Evolutionary conservation across 2,888 invertebrate species (phyloP).

Genomic region (Pachydiplax longipennis): DNA sequence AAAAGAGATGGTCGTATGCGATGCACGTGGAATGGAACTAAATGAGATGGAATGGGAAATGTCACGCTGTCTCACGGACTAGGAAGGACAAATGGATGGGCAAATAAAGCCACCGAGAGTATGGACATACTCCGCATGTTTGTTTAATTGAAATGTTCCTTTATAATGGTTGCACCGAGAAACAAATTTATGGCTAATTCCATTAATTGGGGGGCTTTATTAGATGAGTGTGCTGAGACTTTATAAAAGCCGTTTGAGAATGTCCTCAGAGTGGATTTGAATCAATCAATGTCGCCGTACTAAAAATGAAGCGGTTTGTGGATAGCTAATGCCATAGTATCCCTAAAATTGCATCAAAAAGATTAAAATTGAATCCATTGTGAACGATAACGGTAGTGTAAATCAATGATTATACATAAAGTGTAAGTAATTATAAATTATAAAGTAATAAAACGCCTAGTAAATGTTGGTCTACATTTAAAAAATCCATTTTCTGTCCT

Average conservation of each 20-base stretch:
- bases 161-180: neutral
- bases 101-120: neutral
- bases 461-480: too few relatives aligned
- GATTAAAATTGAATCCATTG: too few relatives aligned
- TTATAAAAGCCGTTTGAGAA: neutral
- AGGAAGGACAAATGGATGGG: neutral
- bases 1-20: neutral
- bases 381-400: too few relatives aligned
- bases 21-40: neutral
- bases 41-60: neutral
- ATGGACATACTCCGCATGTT: neutral
- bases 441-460: too few relatives aligned
- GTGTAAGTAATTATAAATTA: too few relatives aligned
- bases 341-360: too few relatives aligned
- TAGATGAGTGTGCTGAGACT: neutral
- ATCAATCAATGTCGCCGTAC: too few relatives aligned
- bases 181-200: neutral
- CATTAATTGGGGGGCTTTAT: neutral
- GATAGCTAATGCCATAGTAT: too few relatives aligned
- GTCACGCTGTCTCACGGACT: neutral
- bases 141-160: neutral
- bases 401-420: too few relatives aligned
- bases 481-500: too few relatives aligned
- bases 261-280: too few relatives aligned
- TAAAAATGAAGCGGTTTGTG: too few relatives aligned